Base-by-base conservation (phyloP, 2,888 invertebrate species). In the Euplagia quadripunctaria region DNA sequence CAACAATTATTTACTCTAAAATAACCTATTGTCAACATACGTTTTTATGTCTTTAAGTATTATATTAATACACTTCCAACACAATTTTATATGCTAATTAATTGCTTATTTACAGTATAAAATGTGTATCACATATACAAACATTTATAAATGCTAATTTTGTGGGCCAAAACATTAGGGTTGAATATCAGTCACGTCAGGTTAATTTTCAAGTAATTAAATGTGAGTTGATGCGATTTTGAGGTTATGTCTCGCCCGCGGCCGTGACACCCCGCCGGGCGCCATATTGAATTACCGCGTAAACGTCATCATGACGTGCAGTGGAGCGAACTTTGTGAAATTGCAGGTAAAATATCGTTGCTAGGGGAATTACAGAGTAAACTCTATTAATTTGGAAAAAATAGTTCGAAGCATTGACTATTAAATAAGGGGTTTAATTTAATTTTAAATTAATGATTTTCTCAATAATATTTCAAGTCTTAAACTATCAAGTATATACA, bases 191-290 rank as follows among this genome's bases (percentile, higher is more conserved):
- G 85, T 87, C 78, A 77, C 85, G 87, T 83, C 82, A 84, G 89
- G 85, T 92, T 92, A 92, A 93, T 93, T 92, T 92, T 88, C 88
- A 90, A 87, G 91, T 93, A 92, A 93, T 93, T 90, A 89, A 89
- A 88, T 87, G 86, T 82, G 87, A 88, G 89, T 81, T 90, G 91
- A 92, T 91, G 89, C 88, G 88, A 92, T 93, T 92, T 92, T 89
- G 90, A 91, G 91, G 92, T 92, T 92, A 90, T 90, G 89, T 88
- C 88, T 87, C 85, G 90, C 92, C 88, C 83, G 86, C 86, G 89
- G 92, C 90, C 82, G 86, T 88, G 86, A 82, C 85, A 86, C 87
- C 79, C 77, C 85, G 82, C 76, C 81, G 82, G 85, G 79, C 88
- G 88, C 91, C 91, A 92, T 92, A 92, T 92, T 91, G 90, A 89